Evolutionary conservation across 2,113 vertebrate species (phyloP).

Genomic region (Scophthalmus maximus): DNA sequence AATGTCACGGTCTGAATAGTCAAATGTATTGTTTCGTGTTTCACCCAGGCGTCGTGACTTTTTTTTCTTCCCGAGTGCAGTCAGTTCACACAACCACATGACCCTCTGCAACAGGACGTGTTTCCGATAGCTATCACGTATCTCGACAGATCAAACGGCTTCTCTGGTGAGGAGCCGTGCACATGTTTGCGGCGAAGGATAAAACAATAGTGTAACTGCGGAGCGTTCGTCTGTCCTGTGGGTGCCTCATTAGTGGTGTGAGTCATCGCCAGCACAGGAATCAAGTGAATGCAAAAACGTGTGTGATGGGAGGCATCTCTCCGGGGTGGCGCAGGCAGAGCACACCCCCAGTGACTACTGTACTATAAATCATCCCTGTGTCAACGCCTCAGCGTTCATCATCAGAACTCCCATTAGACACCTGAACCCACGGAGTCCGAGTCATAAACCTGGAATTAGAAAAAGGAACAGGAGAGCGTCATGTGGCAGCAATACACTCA

Average conservation of each 20-base stretch:
- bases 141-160: background rate
- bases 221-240: slow-evolving; percentile 42
- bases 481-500: slow-evolving; percentile 2
- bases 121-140: background rate
- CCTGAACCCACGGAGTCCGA: slow-evolving; percentile 16
- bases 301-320: slow-evolving; percentile 63
- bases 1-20: background rate
- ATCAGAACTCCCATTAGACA: slow-evolving; percentile 35
- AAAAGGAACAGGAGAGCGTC: background rate
- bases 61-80: background rate
- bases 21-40: too few species aligned
- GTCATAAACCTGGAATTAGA: slow-evolving; percentile 32
- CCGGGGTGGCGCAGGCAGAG: slow-evolving; percentile 28
- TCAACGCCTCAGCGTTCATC: slow-evolving; percentile 38
- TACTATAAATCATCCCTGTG: slow-evolving; percentile 60
- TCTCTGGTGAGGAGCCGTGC: slow-evolving; percentile 1
- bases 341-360: slow-evolving; percentile 37
- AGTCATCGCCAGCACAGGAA: slow-evolving; percentile 57
- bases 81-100: background rate
- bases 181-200: slow-evolving; percentile 23
- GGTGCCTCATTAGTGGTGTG: slow-evolving; percentile 67
- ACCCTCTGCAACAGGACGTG: background rate
- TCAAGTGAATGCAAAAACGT: slow-evolving; percentile 67
- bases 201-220: slow-evolving; percentile 30
- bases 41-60: background rate